Base-by-base conservation (phyloP, 2,797 vertebrate species). In the Eulemur albifrons region DNA sequence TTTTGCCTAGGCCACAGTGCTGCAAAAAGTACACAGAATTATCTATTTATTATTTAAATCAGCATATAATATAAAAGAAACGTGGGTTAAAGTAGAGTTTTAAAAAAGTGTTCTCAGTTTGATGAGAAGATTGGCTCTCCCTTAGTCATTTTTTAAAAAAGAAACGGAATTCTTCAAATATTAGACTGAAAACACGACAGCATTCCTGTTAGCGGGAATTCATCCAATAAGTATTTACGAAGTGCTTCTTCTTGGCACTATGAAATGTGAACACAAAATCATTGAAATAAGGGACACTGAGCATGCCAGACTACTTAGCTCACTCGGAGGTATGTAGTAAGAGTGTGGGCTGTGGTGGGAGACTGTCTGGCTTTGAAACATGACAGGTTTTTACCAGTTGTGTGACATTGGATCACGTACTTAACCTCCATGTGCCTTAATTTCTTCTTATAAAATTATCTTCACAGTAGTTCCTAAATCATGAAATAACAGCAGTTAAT, bases 31-130 rank as follows among this genome's bases (percentile, higher is more conserved):
- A 20, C 21, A 52, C 77, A n/a, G 23, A 95, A 32, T 69, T 94
- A 30, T 35, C 90, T 96, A 67, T 96, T 96, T 89, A 43, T 97
- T 97, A 45, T 93, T 69, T 95, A 38, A 79, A 86, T 92, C 93
- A 91, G 40, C 52, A 1, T 40, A 38, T 69, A 69, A 35, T 65
- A 13, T 25, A 43, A 86, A 69, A 85, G 27, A 84, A 92, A 90
- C 5, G 40, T 65, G 75, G 17, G 10, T 93, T 97, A 69, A 94
- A 75, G 3, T 59, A 32, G 0, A 67, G 9, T 86, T 96, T 94
- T 59, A 45, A 7, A 57, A 67, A 50, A 52, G 25, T 43, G 32
- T 52, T 81, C 9, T 85, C 32, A 43, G 81, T 38, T 79, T 80
- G 40, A 77, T 85, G 81, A 48, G n/a, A 82, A 77, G 30, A 70